Conservation (phyloP, 1,140 invertebrate species). For the Lethrus apterus region DNA sequence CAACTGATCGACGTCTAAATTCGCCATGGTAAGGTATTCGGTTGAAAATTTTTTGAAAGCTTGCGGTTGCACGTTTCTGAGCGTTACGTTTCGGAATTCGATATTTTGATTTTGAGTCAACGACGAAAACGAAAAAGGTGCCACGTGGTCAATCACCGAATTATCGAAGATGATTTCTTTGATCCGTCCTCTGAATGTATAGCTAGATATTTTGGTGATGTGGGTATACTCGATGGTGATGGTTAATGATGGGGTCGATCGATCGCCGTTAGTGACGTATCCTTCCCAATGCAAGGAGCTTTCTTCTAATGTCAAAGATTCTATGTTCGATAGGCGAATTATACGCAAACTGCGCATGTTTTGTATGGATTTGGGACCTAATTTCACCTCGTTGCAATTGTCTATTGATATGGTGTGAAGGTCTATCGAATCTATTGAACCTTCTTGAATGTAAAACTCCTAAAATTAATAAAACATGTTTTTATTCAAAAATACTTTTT, state of each 20-base stretch:
- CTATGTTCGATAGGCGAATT: slow-evolving; percentile 29
- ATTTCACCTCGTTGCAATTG: slow-evolving; percentile 29
- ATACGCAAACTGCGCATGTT: slow-evolving; percentile 30
- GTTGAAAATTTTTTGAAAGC: slow-evolving; percentile 72
- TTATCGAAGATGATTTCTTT: slow-evolving; percentile 57
- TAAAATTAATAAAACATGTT: too few species aligned
- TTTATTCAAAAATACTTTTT: too few species aligned
- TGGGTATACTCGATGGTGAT: slow-evolving; percentile 24
- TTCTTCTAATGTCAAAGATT: slow-evolving; percentile 25
- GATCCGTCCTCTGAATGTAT: slow-evolving; percentile 60
- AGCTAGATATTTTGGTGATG: slow-evolving; percentile 25
- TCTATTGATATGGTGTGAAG: slow-evolving; percentile 27
- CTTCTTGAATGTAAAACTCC: slow-evolving; percentile 30
- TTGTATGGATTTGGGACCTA: slow-evolving; percentile 28
- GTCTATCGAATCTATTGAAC: slow-evolving; percentile 29
- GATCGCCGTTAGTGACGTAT: slow-evolving; percentile 18
- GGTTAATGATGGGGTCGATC: slow-evolving; percentile 30
- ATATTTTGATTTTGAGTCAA: slow-evolving; percentile 49
- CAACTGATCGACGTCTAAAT: slow-evolving; percentile 45
- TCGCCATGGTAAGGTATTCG: slow-evolving; percentile 51
- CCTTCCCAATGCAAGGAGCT: slow-evolving; percentile 34
- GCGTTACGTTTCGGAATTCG: slow-evolving; percentile 46
- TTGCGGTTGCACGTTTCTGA: slow-evolving; percentile 58
- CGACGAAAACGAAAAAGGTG: slow-evolving; percentile 66
- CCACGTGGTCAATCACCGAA: slow-evolving; percentile 52